phyloP scores from a whole-genome alignment of 1,140 invertebrate species.

The Bradysia coprophila region DNA sequence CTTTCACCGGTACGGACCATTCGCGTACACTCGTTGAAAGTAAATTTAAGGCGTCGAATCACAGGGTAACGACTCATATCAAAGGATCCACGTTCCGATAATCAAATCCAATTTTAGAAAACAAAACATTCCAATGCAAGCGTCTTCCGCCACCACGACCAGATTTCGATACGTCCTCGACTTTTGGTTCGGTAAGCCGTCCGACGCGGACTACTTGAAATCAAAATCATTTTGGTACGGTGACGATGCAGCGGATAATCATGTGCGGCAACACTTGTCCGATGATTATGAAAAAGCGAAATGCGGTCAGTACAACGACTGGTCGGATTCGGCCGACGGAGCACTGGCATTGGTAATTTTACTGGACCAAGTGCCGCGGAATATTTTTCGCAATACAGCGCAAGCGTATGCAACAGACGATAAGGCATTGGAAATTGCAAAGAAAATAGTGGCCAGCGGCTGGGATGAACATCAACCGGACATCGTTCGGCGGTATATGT shows the following conservation, averaged over 20 bases:
- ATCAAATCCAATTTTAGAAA: no score
- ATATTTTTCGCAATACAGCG: background rate
- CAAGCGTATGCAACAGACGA: background rate
- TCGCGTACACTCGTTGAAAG: no score
- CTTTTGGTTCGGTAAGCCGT: no score
- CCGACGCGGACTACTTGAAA: no score
- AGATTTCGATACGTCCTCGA: no score
- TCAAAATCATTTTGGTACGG: no score
- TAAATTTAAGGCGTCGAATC: no score
- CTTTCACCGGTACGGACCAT: no score
- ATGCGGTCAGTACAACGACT: background rate
- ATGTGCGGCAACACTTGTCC: background rate
- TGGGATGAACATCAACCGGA: background rate
- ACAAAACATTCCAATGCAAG: no score
- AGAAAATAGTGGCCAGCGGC: background rate
- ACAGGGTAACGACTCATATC: no score
- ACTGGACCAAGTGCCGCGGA: background rate
- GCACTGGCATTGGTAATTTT: background rate
- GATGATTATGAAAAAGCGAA: background rate
- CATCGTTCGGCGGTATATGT: background rate
- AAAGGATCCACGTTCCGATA: no score
- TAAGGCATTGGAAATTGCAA: background rate
- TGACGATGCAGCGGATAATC: background rate
- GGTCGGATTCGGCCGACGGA: background rate
- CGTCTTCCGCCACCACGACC: no score